Evolutionary conservation across 1,140 invertebrate species (phyloP), one percentile per base, ranked within the genome.

Genomic region (Sweltsa coloradensis): DNA sequence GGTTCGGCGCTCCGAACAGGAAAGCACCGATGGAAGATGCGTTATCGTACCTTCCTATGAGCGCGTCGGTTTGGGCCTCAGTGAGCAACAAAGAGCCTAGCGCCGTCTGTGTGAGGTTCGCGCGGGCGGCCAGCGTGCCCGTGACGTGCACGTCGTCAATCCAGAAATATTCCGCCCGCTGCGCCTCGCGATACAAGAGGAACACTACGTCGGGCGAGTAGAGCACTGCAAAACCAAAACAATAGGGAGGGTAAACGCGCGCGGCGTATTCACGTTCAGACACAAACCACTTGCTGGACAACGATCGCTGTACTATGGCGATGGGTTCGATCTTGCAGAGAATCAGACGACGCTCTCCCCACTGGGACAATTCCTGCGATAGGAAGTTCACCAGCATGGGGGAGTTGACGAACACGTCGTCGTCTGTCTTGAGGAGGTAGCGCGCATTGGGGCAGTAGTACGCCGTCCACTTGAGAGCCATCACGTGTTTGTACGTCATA

Each of bases 401-500:
- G 34, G 76, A 74, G 63, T 87, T 79, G 37, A 87, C 81, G 59
- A 85, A 83, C 34, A 86, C 75, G 64, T 88, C 83, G 56, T 88
- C 84, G 59, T 88, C 83, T 56, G 78, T 75, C 63, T 88, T 87
- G 53, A 88, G 69, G 52, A 87, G 64, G 63, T 82, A 84, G 57
- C 76, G 78, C 26, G 79, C 81, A 52, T 72, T 67, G 50, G 55
- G 51, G 60, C 67, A 78, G 63, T 79, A 73, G 57, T 79, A 76
- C 5, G 75, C 70, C 34, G 79, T 74, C 80, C 85, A 92, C 60
- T 86, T 85, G n/a, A 91, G 71, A 1, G 74, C 79, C 75, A 86
- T 84, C 3, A 85, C 76, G 63, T 89, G 85, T 64, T 92, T 92
- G 57, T 88, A 87, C 2, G 87, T 89, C 64, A 92, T 74, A 65